Evolutionary conservation across 2,113 vertebrate genomes (phyloP).

Genomic region (Emberiza fucata): DNA sequence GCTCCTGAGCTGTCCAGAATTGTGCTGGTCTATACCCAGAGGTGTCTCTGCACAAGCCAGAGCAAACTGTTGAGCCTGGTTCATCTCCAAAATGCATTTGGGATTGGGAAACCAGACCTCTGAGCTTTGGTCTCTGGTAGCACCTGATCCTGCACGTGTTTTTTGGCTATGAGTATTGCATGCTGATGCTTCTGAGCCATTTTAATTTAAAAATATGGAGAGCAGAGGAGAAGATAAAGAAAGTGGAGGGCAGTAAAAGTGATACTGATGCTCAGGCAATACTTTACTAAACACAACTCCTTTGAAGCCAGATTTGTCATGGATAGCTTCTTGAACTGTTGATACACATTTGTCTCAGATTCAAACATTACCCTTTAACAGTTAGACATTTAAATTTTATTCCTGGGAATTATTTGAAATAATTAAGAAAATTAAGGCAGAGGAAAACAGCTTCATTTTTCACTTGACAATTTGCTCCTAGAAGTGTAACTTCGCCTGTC

Average conservation of each 20-base stretch:
- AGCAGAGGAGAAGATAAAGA: background rate
- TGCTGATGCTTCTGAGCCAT: background rate
- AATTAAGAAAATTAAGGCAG: background rate
- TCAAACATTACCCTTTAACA: background rate
- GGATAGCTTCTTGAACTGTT: background rate
- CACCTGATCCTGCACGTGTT: background rate
- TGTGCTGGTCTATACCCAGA: background rate
- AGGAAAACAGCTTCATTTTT: background rate
- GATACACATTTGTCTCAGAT: background rate
- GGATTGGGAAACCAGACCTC: background rate
- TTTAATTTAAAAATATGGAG: background rate
- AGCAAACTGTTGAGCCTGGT: background rate
- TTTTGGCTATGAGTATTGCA: background rate
- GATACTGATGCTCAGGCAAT: background rate
- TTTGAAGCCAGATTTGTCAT: background rate
- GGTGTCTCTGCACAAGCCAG: background rate
- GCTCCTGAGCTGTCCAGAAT: background rate
- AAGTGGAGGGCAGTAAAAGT: background rate
- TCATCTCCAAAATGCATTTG: background rate
- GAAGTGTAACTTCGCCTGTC: background rate
- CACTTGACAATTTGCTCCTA: background rate
- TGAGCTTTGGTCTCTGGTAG: background rate
- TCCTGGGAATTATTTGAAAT: background rate
- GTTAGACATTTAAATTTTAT: background rate
- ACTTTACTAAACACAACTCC: background rate